Conservation (phyloP, 2,113 vertebrate species). For the Pangasianodon hypophthalmus region DNA sequence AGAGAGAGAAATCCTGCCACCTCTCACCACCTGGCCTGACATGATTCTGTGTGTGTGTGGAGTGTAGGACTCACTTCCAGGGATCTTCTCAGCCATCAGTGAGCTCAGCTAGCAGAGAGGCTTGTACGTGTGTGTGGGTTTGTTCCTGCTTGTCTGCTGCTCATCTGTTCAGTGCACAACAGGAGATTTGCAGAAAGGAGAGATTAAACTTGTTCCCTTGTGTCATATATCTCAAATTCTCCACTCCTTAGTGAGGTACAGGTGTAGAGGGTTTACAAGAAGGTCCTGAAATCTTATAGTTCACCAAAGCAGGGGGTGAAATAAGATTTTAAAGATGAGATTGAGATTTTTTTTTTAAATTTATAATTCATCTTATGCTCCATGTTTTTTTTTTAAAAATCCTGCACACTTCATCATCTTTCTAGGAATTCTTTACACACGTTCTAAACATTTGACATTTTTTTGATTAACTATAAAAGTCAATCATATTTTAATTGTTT, state of each 20-base stretch:
- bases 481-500: neutral
- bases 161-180: conserved; percentile 15
- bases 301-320: neutral
- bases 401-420: neutral
- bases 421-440: neutral
- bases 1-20: conserved; percentile 10
- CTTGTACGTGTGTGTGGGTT: neutral
- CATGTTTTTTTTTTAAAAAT: no score
- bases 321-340: neutral
- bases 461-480: neutral
- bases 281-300: neutral
- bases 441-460: neutral
- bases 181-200: neutral
- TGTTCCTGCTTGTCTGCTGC: conserved; percentile 8
- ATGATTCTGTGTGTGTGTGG: neutral
- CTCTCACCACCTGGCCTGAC: conserved; percentile 25
- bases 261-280: neutral
- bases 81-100: neutral
- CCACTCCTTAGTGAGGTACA: neutral
- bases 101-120: neutral
- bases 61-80: neutral
- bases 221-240: neutral
- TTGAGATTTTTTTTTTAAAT: neutral
- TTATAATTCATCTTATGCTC: neutral
- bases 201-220: neutral